Evolutionary conservation across 1,140 invertebrate species (phyloP), one percentile per base, ranked within the genome.

Genomic region (Artemia franciscana): DNA sequence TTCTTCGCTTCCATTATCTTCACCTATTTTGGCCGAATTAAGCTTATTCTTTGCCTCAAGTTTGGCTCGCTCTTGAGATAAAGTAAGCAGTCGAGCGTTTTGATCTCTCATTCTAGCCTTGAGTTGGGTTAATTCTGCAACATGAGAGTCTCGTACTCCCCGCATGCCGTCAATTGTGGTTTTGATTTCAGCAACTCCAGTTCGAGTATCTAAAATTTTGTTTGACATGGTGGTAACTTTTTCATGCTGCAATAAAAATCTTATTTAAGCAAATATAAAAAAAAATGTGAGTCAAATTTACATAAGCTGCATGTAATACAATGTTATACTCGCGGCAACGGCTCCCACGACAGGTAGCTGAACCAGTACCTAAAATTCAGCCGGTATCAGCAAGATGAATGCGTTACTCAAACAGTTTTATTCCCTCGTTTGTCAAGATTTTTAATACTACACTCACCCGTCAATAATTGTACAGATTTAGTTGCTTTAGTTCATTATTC

Each of bases 151-250:
- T 28, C 95, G 77, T 24, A 88, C 88, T 0, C 81, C 68, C 39
- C 93, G 76, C 94, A 98, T 98, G 4, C 86, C 85, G 75, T 98
- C 94, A 65, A 99, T 98, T 24, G 88, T 90, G 2, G 84, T 81
- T 74, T 98, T 98, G 0, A 94, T 86, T 39, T 86, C 84, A 0
- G 91, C 87, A 0, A 98, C 93, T 21, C 84, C 85, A 26, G 85
- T 81, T 3, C 90, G 78, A 0, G 89, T 91, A 68, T 92, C 88
- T 65, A 82, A 83, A 64, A 95, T 91, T 70, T 88, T 90, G 67
- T 82, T 80, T 24, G 85, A 88, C 58, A 95, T 70, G 72, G 95
- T 88, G 65, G 83, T 84, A 1, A 91, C 85, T 74, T 86, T 88
- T 26, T 85, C 84, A 68, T 85, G 84, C 77, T 83, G 64, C 27